A percentile compares a stretch with the other conserved stretches of the same genome.
These are phyloP conservation scores for Bombus turneri DNA, from an alignment of 1,140 invertebrate genomes.

Conservation along the genomic window DNA sequence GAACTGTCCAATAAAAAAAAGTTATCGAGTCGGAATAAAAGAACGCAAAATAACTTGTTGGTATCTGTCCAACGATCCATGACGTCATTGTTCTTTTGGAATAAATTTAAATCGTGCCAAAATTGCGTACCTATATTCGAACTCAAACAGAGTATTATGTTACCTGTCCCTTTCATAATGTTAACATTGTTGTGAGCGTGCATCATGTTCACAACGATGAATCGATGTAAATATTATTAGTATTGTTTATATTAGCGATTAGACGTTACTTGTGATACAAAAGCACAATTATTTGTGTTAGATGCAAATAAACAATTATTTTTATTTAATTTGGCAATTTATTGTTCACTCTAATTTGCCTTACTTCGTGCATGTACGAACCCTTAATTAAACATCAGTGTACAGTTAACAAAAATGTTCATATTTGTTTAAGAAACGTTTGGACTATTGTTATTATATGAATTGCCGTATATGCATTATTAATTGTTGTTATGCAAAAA, in stretches of 20 bases:
- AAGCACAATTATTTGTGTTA: slow-evolving; percentile 74
- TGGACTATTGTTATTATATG: neutral
- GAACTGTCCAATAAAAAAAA: slow-evolving; percentile 41
- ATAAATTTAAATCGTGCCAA: slow-evolving; percentile 39
- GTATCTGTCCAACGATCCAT: slow-evolving; percentile 39
- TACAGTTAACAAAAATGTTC: slow-evolving; percentile 48
- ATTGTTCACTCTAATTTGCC: slow-evolving; percentile 68
- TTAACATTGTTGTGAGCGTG: slow-evolving; percentile 59
- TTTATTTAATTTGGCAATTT: slow-evolving; percentile 72
- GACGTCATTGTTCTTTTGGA: slow-evolving; percentile 46
- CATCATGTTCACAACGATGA: slow-evolving; percentile 56
- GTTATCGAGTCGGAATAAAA: slow-evolving; percentile 29
- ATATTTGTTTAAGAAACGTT: neutral
- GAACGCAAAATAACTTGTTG: slow-evolving; percentile 45
- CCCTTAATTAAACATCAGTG: slow-evolving; percentile 36
- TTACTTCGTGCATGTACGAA: slow-evolving; percentile 56
- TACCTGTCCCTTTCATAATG: slow-evolving; percentile 48
- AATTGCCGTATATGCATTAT: neutral
- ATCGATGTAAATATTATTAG: slow-evolving; percentile 63
- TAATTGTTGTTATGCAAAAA: neutral
- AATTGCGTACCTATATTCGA: slow-evolving; percentile 37
- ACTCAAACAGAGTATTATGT: slow-evolving; percentile 44
- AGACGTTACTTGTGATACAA: slow-evolving; percentile 68
- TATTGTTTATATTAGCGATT: slow-evolving; percentile 55
- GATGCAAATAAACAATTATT: slow-evolving; percentile 76